Base-by-base conservation (phyloP, 1,140 invertebrate genomes). In the Cotesia typhae region DNA sequence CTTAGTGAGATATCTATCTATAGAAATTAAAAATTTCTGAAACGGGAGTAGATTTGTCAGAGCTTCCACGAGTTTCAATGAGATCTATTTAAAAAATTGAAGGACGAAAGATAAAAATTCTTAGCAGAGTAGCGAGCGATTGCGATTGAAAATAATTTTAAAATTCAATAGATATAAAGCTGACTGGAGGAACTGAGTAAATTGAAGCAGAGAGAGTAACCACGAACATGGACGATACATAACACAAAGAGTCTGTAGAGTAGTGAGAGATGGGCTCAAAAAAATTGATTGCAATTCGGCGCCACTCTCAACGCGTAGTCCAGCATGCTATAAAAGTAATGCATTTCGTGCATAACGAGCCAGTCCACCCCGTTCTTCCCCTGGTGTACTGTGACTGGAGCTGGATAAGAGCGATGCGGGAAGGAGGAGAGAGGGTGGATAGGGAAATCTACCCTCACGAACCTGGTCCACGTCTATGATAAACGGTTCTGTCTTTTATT, bases 241-340 rank as follows among this genome's bases (percentile, higher is more conserved):
- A 28, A 55, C 36, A n/a, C 64, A 28, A 66, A 66, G 70, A 51
- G 69, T 52, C 1, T n/a, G 53, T 41, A 7, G 20, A 7, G n/a
- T 3, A 10, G 60, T 38, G 70, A 37, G 35, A 52, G 60, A 12
- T 64, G 37, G 65, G 67, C 20, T 52, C 57, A 76, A 81, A 84
- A 83, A 84, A 83, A 84, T 83, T 83, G 80, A 84, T 84, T 84
- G 83, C 81, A 78, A 83, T 81, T 78, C 83, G 77, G 79, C 81
- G 78, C 82, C 81, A 82, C 77, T 81, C 77, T 77, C 76, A 10
- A 53, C 69, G 67, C 71, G 69, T 41, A 59, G 37, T 41, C 71
- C 77, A 80, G 79, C 10, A 47, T 47, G 41, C 6, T 47, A 79
- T 81, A 81, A 82, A 83, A 82, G 76, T 79, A 81, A 83, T 83